phyloP scores from a whole-genome alignment of 2,113 vertebrate genomes.

The Pyrgilauda ruficollis region DNA sequence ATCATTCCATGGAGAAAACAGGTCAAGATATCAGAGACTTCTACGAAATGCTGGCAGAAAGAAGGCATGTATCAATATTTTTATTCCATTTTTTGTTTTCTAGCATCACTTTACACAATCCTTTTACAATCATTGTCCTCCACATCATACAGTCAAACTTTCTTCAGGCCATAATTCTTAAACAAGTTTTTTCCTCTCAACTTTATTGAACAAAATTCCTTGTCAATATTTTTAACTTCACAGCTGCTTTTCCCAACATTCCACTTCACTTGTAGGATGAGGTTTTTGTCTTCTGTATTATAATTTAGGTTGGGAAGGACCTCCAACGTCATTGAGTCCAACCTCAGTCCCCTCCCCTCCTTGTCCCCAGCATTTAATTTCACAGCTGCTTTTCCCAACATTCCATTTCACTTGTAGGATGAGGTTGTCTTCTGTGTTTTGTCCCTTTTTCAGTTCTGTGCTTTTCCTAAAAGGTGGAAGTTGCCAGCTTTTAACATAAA shows the following conservation, averaged over 20 bases:
- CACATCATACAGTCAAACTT: not conserved
- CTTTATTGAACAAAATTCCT: not conserved
- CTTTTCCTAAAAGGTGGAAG: not conserved
- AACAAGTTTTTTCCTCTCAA: not conserved
- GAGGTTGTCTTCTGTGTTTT: not conserved
- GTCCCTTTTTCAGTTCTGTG: not conserved
- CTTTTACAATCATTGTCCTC: not conserved
- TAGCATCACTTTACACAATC: not conserved
- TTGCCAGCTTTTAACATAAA: not conserved
- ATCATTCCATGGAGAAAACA: slow-evolving; percentile 97
- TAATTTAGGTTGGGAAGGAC: no score
- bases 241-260: not conserved
- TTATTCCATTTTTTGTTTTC: not conserved
- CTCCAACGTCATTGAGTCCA: no score
- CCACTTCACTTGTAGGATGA: not conserved
- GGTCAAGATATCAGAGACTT: slow-evolving; percentile 98
- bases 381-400: not conserved
- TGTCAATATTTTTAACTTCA: not conserved
- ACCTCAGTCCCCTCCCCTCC: no score
- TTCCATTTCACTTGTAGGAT: not conserved
- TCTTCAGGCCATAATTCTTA: not conserved
- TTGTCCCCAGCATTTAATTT: no score
- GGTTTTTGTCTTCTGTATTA: not conserved
- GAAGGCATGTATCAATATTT: slow-evolving; percentile 77
- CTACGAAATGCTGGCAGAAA: slow-evolving; percentile 92